These are phyloP conservation scores for Dorcus parallelipipedus DNA, from an alignment of 2,888 invertebrate species.

Conservation along the genomic window DNA sequence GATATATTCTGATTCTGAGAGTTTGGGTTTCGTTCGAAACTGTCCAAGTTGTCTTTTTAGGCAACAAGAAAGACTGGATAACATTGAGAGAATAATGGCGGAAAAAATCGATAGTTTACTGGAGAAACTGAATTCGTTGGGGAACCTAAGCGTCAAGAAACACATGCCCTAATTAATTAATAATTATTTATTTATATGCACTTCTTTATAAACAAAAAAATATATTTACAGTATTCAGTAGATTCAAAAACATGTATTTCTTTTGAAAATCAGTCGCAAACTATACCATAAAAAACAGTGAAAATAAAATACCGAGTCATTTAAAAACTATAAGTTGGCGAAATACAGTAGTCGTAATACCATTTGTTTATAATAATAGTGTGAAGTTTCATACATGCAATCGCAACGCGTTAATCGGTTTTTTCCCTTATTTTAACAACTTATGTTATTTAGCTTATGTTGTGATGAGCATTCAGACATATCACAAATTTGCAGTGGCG, in stretches of 20 bases:
- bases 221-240: slow-evolving; percentile 13
- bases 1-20: no score
- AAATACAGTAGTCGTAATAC: slow-evolving; percentile 6
- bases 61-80: slow-evolving; percentile 38
- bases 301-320: slow-evolving; percentile 6
- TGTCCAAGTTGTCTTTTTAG: slow-evolving; percentile 22
- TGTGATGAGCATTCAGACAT: slow-evolving; percentile 46
- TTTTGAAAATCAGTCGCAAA: no score
- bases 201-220: slow-evolving; percentile 18
- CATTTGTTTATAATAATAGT: slow-evolving; percentile 5
- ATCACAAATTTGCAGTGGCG: slow-evolving; percentile 39
- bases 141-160: slow-evolving; percentile 12
- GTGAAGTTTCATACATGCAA: slow-evolving; percentile 5
- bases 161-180: neutral
- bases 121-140: slow-evolving; percentile 33
- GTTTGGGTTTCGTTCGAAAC: no score
- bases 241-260: no score
- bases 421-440: slow-evolving; percentile 27
- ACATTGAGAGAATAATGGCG: slow-evolving; percentile 33
- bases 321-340: slow-evolving; percentile 18
- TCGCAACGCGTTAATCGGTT: slow-evolving; percentile 14
- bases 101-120: slow-evolving; percentile 31
- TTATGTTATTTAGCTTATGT: slow-evolving; percentile 12
- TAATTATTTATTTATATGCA: slow-evolving; percentile 16
- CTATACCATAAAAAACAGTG: slow-evolving; percentile 17